A percentile compares a stretch with the other conserved stretches of the same genome.
phyloP scores from a whole-genome alignment of 2,888 invertebrate species.

The Erynnis tages region DNA sequence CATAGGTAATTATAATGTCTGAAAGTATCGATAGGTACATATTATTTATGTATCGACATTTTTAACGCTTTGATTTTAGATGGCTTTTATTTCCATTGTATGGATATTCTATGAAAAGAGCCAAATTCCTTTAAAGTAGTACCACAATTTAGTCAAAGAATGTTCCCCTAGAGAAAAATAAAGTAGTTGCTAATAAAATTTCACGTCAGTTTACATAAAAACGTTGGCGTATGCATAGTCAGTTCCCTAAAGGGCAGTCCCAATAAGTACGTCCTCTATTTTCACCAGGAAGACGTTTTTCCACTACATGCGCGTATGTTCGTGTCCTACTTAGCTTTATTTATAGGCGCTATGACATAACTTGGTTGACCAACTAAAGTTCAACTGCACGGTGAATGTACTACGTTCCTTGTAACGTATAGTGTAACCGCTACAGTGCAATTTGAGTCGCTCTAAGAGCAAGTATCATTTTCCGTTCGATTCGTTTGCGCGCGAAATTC shows the following conservation, averaged over 20 bases:
- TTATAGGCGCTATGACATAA: constrained; percentile 41
- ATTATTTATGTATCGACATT: not conserved
- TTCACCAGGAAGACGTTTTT: constrained; percentile 7
- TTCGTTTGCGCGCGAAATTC: constrained; percentile 17
- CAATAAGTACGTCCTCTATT: not conserved
- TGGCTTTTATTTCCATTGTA: too few species aligned
- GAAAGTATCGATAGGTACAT: not conserved
- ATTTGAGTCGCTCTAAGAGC: constrained; percentile 12
- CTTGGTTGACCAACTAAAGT: constrained; percentile 43
- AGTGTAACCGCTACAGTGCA: constrained; percentile 13
- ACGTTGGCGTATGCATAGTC: not conserved
- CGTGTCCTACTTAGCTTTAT: constrained; percentile 23
- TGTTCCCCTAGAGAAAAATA: too few species aligned
- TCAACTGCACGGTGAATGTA: constrained; percentile 30
- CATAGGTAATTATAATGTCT: too few species aligned
- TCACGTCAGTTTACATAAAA: too few species aligned
- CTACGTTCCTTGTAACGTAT: constrained; percentile 34
- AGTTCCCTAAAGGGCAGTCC: not conserved
- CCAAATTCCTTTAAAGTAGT: too few species aligned
- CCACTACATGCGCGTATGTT: not conserved
- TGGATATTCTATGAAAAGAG: too few species aligned
- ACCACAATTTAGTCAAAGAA: too few species aligned
- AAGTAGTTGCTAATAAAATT: too few species aligned
- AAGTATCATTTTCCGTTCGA: constrained; percentile 12
- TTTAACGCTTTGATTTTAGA: not conserved